Conservation (phyloP, 2,113 vertebrate species). For the Apteryx owenii region DNA sequence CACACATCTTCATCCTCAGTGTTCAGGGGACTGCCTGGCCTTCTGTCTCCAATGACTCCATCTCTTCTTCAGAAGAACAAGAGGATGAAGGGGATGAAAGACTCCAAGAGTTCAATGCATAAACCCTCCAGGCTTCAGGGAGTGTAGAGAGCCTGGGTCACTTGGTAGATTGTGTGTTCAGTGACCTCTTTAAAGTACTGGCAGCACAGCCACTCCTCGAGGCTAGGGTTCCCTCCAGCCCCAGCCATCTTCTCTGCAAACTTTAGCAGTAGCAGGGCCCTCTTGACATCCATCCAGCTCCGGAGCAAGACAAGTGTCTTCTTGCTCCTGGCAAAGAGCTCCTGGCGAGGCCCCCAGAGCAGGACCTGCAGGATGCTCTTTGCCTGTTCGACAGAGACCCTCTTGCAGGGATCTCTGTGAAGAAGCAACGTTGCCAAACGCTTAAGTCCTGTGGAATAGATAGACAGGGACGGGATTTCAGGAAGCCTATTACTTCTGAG, state of each 20-base stretch:
- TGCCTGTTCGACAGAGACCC: constrained; percentile 45
- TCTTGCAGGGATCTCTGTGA: constrained; percentile 20
- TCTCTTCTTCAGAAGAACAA: neutral
- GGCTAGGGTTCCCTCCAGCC: neutral
- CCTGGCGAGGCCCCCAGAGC: constrained; percentile 83
- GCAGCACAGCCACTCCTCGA: constrained; percentile 84
- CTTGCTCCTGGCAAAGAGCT: constrained; percentile 58
- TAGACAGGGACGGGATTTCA: constrained; percentile 37
- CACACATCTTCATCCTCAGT: neutral
- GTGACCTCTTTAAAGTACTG: constrained; percentile 78
- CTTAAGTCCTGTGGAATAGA: constrained; percentile 62
- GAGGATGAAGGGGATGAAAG: neutral
- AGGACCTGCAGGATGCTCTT: constrained; percentile 78
- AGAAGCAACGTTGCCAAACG: constrained; percentile 72
- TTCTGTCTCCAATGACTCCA: neutral
- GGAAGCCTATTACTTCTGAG: neutral
- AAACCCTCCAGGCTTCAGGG: neutral
- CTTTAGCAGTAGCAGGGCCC: constrained; percentile 79
- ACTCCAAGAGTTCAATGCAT: neutral
- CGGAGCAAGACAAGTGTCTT: constrained; percentile 22
- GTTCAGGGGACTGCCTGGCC: neutral
- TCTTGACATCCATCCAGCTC: constrained; percentile 75
- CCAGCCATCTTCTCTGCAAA: constrained; percentile 68
- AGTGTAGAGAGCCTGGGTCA: constrained; percentile 44
- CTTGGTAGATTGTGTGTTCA: constrained; percentile 35